A percentile compares a stretch with the other conserved stretches of the same genome.
phyloP scores from a whole-genome alignment of 2,113 vertebrate species.

The Lepisosteus oculatus region DNA sequence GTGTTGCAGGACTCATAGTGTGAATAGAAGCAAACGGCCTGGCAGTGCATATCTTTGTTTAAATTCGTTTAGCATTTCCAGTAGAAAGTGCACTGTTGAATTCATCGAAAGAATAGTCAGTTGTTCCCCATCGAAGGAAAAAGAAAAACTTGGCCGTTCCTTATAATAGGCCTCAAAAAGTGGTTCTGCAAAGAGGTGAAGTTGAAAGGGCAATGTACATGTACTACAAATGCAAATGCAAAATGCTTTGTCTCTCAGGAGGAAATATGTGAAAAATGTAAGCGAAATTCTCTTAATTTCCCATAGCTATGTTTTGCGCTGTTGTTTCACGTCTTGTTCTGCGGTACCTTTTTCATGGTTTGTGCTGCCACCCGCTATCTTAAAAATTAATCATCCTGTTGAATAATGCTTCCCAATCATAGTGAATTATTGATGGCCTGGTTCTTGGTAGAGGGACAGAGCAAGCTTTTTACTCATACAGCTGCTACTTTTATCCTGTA shows the following conservation, averaged over 20 bases:
- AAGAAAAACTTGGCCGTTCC: too few relatives aligned
- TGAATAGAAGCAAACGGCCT: too few relatives aligned
- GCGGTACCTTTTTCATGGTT: slow-evolving; percentile 51
- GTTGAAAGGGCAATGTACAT: not conserved
- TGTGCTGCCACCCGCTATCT: slow-evolving; percentile 56
- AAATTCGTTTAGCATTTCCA: too few relatives aligned
- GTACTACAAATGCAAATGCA: not conserved
- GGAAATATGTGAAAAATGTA: slow-evolving; percentile 9
- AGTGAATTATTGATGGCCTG: slow-evolving; percentile 72
- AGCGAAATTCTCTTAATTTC: slow-evolving; percentile 28
- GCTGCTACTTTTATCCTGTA: slow-evolving; percentile 42
- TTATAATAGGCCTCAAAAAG: too few relatives aligned
- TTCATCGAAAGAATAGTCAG: too few relatives aligned
- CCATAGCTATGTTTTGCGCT: slow-evolving; percentile 30
- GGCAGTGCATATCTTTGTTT: too few relatives aligned
- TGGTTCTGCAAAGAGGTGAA: too few relatives aligned
- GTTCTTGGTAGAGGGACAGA: slow-evolving; percentile 58
- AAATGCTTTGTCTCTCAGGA: not conserved
- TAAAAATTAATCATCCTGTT: slow-evolving; percentile 77
- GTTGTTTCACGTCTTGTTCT: slow-evolving; percentile 53
- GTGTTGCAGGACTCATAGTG: too few relatives aligned
- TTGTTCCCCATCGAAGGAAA: too few relatives aligned
- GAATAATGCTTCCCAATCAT: slow-evolving; percentile 71
- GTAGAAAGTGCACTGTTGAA: too few relatives aligned
- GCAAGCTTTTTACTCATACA: slow-evolving; percentile 45